Evolutionary conservation across 2,797 vertebrate genomes (phyloP), one percentile per base, ranked within the genome.

Genomic region (Decapterus maruadsi): DNA sequence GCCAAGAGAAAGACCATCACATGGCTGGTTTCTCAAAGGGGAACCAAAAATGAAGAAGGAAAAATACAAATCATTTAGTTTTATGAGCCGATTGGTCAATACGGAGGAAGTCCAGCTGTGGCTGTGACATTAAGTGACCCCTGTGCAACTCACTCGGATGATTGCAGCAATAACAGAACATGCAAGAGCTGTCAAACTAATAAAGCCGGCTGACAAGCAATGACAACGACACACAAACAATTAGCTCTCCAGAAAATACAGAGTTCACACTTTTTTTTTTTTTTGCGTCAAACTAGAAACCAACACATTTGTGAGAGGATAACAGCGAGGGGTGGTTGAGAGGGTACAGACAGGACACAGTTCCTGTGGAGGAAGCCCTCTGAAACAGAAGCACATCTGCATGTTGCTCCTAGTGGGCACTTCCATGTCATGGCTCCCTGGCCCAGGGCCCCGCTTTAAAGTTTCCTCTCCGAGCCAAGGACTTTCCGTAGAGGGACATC

Each of bases 321-420:
- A 83, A 87, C 67, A 87, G 61, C 60, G 81, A 78, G 19, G 65
- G 80, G 75, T 67, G 78, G 59, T 63, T 75, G 48, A 74, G 78
- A 85, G 87, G 88, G 86, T 81, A 82, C 42, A 83, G 83, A 86
- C 82, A 85, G 89, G 87, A 87, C 83, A 92, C 70, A 61, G 89
- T 89, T 94, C 91, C 89, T 89, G 80, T 85, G 79, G 73, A 90
- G 93, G 94, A 94, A 95, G 80, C 85, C 29, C 83, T 84, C 71
- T 82, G 83, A 93, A 94, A 94, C 93, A 93, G 90, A 91, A 95
- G 93, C 87, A 81, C 90, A 93, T 93, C 88, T 93, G 92, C 75
- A 75, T 58, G 85, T 61, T 86, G 82, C 88, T 93, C 82, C 75
- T 77, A 59, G 80, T 83, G 85, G 88, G 81, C 81, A 90, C 90